These are phyloP conservation scores for Eleginops maclovinus DNA, from an alignment of 2,113 vertebrate species.

Conservation along the genomic window DNA sequence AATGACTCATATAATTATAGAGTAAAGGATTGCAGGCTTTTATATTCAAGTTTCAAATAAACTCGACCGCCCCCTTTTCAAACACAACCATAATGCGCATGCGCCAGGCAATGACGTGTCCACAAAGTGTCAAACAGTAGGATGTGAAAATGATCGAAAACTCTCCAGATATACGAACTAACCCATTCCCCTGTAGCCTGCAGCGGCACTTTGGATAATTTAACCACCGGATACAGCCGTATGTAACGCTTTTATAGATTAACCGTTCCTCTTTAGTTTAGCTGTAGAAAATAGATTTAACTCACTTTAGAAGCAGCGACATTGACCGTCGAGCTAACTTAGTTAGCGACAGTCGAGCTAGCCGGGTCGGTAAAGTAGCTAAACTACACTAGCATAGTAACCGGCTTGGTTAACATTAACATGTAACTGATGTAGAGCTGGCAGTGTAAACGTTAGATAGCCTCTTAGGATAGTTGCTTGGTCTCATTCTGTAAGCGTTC, in stretches of 20 bases:
- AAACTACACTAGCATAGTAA: background rate
- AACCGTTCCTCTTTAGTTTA: background rate
- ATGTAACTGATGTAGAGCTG: conserved; percentile 22
- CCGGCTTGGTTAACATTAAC: conserved; percentile 6
- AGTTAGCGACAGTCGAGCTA: conserved; percentile 55
- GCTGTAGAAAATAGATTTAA: conserved; percentile 9
- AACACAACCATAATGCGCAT: conserved; percentile 46
- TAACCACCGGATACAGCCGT: rapidly evolving
- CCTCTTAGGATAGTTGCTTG: background rate
- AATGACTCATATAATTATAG: no score
- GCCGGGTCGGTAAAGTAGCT: conserved; percentile 9
- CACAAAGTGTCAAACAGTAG: conserved; percentile 63
- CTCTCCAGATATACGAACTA: background rate
- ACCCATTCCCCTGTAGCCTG: background rate
- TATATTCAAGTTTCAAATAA: conserved; percentile 4
- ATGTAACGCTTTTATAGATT: background rate
- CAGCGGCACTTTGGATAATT: background rate
- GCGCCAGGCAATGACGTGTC: conserved; percentile 64
- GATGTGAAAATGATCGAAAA: conserved; percentile 56
- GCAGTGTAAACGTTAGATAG: conserved; percentile 2
- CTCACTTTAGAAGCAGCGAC: conserved; percentile 43
- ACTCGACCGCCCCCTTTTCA: background rate
- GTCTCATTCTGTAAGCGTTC: background rate
- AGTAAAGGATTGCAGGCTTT: background rate
- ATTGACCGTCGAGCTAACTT: conserved; percentile 61